Conservation (phyloP, 2,888 invertebrate genomes). For the Nephrotoma appendiculata region DNA sequence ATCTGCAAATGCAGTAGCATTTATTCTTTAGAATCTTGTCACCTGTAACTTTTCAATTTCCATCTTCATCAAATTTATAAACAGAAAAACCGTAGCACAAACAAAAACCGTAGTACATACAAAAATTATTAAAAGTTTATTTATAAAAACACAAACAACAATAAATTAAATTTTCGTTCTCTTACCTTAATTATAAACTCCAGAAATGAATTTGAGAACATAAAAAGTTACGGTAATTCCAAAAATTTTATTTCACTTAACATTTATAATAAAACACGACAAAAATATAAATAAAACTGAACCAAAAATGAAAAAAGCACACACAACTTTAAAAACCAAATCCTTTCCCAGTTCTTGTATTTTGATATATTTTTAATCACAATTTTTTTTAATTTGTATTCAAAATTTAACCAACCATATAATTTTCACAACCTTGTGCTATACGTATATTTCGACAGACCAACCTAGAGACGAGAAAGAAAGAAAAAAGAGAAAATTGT, state of each 20-base stretch:
- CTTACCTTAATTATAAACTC: not conserved
- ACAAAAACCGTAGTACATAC: no score
- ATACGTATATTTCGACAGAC: not conserved
- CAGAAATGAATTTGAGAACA: not conserved
- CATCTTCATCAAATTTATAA: no score
- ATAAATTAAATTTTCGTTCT: no score
- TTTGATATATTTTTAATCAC: not conserved
- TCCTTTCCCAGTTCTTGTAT: not conserved
- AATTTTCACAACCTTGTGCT: not conserved
- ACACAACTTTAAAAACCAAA: not conserved
- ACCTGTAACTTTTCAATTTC: no score
- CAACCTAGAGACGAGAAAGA: not conserved
- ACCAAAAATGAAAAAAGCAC: not conserved
- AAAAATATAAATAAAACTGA: not conserved
- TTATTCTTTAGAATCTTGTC: no score
- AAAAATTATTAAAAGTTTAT: no score
- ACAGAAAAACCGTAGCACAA: no score
- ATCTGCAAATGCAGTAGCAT: no score
- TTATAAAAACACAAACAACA: no score
- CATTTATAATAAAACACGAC: not conserved
- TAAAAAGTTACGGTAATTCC: not conserved
- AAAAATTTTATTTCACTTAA: not conserved
- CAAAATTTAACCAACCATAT: not conserved
- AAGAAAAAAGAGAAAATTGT: not conserved
- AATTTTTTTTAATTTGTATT: not conserved